A percentile compares a stretch with the other conserved stretches of the same genome.
These are phyloP conservation scores for Tauraco hartlaubi DNA, from an alignment of 2,797 vertebrate species.

Conservation along the genomic window DNA sequence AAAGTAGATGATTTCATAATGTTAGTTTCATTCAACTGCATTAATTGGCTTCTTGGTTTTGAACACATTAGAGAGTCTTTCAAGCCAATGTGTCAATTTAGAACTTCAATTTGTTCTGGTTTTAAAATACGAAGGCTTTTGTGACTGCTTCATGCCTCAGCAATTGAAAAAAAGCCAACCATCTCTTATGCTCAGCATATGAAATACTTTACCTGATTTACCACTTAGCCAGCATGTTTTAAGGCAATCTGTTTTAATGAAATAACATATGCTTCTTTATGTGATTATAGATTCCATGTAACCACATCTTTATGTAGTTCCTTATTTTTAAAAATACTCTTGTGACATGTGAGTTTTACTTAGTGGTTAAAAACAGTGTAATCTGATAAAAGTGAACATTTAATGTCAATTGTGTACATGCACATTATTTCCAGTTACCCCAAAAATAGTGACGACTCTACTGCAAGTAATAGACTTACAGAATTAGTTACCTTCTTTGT, in stretches of 20 bases:
- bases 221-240: background rate
- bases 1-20: background rate
- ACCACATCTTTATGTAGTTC: background rate
- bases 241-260: background rate
- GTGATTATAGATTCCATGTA: background rate
- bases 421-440: background rate
- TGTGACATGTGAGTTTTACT: background rate
- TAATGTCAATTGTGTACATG: background rate
- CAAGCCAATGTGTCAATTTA: background rate
- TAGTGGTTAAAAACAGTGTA: background rate
- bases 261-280: background rate
- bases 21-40: background rate
- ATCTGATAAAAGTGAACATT: background rate
- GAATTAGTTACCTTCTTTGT: fast-evolving
- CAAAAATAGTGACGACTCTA: background rate
- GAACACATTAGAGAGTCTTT: background rate
- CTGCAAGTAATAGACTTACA: background rate
- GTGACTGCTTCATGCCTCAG: background rate
- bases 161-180: background rate
- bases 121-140: background rate
- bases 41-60: background rate
- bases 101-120: background rate
- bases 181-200: background rate
- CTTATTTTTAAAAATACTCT: background rate
- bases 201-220: background rate